Evolutionary conservation across 2,888 invertebrate species (phyloP).

Genomic region (Caenorhabditis sinica): DNA sequence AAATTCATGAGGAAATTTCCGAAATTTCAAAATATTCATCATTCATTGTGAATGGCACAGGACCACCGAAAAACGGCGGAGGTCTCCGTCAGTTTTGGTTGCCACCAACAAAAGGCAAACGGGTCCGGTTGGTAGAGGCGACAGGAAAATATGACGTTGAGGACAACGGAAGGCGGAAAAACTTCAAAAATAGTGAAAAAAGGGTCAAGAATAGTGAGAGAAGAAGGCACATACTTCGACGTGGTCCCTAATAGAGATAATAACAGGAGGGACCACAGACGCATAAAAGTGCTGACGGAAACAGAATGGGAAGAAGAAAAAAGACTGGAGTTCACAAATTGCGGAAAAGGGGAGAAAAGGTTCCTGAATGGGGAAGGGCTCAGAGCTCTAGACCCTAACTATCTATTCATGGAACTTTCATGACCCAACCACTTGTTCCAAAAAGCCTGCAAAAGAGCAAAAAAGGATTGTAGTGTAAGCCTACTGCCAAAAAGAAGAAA

Average conservation of each 20-base stretch:
- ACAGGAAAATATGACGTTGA: slow-evolving; percentile 36
- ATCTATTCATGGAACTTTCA: slow-evolving; percentile 39
- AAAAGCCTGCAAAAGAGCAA: background rate
- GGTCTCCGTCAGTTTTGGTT: slow-evolving; percentile 24
- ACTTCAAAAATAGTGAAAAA: slow-evolving; percentile 21
- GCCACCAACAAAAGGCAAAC: slow-evolving; percentile 34
- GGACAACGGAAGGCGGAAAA: slow-evolving; percentile 12
- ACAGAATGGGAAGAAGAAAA: background rate
- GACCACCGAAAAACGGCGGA: background rate
- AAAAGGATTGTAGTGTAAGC: background rate
- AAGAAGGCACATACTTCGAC: background rate
- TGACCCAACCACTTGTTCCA: slow-evolving; percentile 13
- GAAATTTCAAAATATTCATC: slow-evolving; percentile 47
- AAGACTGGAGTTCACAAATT: slow-evolving; percentile 26
- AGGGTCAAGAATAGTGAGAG: slow-evolving; percentile 7
- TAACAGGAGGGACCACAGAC: slow-evolving; percentile 8
- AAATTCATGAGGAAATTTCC: slow-evolving; percentile 51
- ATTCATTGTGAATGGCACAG: slow-evolving; percentile 33
- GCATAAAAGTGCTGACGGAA: slow-evolving; percentile 28
- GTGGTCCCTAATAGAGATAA: slow-evolving; percentile 38
- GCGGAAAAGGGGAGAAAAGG: slow-evolving; percentile 16
- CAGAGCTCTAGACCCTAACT: slow-evolving; percentile 27
- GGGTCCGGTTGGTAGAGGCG: slow-evolving; percentile 2
- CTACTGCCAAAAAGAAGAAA: background rate
- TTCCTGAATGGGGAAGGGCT: slow-evolving; percentile 26